Evolutionary conservation across 2,797 vertebrate species (phyloP).

Genomic region (Pseudotriccus pelzelni): DNA sequence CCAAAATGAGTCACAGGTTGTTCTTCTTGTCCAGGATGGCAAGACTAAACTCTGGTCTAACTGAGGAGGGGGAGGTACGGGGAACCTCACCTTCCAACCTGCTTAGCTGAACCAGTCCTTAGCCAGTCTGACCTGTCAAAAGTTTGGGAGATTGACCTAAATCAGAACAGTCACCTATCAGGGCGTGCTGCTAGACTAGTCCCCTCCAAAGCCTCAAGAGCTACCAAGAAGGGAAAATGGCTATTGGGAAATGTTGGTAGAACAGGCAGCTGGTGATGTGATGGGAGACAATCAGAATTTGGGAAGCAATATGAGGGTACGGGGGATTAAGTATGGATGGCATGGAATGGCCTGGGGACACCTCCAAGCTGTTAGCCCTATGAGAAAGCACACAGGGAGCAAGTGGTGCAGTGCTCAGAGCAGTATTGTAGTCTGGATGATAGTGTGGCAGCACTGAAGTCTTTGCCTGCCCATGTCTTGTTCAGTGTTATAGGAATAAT

Average conservation of each 20-base stretch:
- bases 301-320: not conserved
- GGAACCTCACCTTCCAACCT: not conserved
- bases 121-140: not conserved
- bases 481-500: not conserved
- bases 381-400: not conserved
- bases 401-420: not conserved
- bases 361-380: not conserved
- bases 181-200: not conserved
- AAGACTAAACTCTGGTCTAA: not conserved
- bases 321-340: not conserved
- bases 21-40: not conserved
- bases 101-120: not conserved
- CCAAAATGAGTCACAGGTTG: not conserved
- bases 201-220: not conserved
- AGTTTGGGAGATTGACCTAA: not conserved
- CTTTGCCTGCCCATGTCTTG: accelerated
- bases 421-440: not conserved
- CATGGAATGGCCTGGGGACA: not conserved
- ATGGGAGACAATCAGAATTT: not conserved
- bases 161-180: not conserved
- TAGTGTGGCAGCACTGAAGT: not conserved
- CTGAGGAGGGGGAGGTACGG: not conserved
- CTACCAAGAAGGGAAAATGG: not conserved
- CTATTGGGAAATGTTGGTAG: not conserved
- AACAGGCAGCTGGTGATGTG: not conserved